phyloP scores from a whole-genome alignment of 2,888 invertebrate genomes.

The Eugnorisma glareosa region DNA sequence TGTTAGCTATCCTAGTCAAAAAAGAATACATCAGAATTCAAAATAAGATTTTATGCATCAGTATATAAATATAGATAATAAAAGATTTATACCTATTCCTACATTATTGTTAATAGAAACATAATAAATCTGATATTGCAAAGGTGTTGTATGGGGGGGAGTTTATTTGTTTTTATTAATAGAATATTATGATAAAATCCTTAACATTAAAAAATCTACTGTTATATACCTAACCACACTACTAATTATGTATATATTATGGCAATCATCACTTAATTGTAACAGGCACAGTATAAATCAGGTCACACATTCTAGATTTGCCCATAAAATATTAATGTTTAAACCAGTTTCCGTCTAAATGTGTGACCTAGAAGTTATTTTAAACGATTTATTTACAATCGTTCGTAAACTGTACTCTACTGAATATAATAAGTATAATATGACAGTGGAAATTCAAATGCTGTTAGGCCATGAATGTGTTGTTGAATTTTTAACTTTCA shows the following conservation, averaged over 20 bases:
- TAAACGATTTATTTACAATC: conserved; percentile 25
- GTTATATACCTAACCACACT: conserved; percentile 29
- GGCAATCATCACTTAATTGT: conserved; percentile 52
- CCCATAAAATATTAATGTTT: background rate
- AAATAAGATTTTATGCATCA: background rate
- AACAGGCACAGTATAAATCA: conserved; percentile 54
- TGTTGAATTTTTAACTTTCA: background rate
- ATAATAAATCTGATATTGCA: background rate
- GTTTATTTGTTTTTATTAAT: background rate
- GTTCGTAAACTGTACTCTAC: conserved; percentile 31
- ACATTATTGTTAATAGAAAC: background rate
- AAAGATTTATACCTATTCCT: background rate
- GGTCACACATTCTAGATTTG: conserved; percentile 37
- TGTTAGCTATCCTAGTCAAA: background rate
- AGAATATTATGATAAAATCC: conserved; percentile 18
- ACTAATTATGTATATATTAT: conserved; percentile 52
- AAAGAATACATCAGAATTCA: too few species aligned
- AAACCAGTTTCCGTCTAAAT: too few species aligned
- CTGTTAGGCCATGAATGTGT: background rate
- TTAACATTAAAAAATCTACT: conserved; percentile 38
- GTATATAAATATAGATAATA: conserved; percentile 8
- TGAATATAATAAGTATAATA: conserved; percentile 19
- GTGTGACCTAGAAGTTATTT: conserved; percentile 41
- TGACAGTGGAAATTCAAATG: background rate
- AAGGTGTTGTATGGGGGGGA: background rate